phyloP scores from a whole-genome alignment of 1,140 invertebrate species.

The Drosophila pectinifera region DNA sequence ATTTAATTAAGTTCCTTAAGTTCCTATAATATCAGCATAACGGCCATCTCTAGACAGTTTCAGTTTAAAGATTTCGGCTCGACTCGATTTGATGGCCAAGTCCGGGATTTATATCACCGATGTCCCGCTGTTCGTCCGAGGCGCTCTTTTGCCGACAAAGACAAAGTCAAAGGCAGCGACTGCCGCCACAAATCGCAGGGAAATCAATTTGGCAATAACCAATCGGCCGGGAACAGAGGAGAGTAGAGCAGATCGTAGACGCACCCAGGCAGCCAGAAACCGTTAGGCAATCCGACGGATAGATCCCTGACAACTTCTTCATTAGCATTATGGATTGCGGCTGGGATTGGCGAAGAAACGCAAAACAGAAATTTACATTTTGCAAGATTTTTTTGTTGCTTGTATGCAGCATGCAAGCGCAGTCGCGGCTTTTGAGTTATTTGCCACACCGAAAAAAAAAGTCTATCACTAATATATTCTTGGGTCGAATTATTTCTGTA shows the following conservation, averaged over 20 bases:
- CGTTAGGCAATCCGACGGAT: conserved; percentile 57
- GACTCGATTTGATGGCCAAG: conserved; percentile 55
- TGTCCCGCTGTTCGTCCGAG: conserved; percentile 55
- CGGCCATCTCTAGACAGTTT: conserved; percentile 41
- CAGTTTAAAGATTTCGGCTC: conserved; percentile 57
- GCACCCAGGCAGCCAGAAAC: conserved; percentile 54
- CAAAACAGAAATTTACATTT: conserved; percentile 71
- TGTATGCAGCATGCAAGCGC: conserved; percentile 46
- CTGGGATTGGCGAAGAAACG: conserved; percentile 18
- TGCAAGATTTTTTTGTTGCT: conserved; percentile 31
- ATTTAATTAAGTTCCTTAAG: neutral
- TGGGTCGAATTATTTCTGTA: too few species aligned
- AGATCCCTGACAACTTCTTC: conserved; percentile 62
- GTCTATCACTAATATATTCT: too few species aligned
- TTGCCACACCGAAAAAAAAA: conserved; percentile 13
- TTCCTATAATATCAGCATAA: neutral
- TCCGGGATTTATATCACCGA: conserved; percentile 53
- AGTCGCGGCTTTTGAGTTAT: conserved; percentile 63
- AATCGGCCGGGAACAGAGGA: conserved; percentile 8
- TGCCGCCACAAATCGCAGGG: conserved; percentile 34
- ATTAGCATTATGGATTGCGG: conserved; percentile 76
- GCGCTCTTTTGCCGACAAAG: conserved; percentile 72
- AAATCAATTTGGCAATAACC: conserved; percentile 73
- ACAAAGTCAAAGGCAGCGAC: conserved; percentile 69
- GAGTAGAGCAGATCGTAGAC: conserved; percentile 19